A percentile compares a stretch with the other conserved stretches of the same genome.
Evolutionary conservation across 1,140 invertebrate genomes (phyloP).

Genomic region (Lerema accius): DNA sequence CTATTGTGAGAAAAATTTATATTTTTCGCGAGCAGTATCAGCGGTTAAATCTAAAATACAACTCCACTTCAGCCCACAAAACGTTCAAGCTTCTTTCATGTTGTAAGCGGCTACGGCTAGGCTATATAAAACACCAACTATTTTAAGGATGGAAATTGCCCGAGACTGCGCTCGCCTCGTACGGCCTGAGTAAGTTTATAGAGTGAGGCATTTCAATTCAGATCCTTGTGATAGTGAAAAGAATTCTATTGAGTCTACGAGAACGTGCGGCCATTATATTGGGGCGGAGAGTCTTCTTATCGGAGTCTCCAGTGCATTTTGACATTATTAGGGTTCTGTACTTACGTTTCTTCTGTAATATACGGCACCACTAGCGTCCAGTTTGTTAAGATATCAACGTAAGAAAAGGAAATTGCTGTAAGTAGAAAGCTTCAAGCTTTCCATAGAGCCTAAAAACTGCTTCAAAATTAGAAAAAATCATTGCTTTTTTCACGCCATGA

Average conservation of each 20-base stretch:
- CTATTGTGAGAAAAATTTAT: not conserved
- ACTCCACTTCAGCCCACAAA: constrained; percentile 18
- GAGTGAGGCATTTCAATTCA: constrained; percentile 28
- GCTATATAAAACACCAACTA: constrained; percentile 28
- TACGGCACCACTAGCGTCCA: too few species aligned
- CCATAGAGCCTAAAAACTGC: too few species aligned
- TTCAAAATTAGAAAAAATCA: too few species aligned
- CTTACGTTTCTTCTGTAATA: too few species aligned
- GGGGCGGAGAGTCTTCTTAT: too few species aligned
- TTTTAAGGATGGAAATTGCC: constrained; percentile 32
- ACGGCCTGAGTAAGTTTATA: constrained; percentile 14
- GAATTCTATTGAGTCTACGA: constrained; percentile 12
- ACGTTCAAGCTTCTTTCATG: constrained; percentile 22
- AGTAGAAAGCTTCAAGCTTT: too few species aligned
- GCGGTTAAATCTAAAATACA: constrained; percentile 27
- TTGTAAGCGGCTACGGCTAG: constrained; percentile 7
- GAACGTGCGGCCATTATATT: not conserved
- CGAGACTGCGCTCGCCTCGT: constrained; percentile 17
- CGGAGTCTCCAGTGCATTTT: too few species aligned
- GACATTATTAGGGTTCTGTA: too few species aligned
- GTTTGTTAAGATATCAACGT: too few species aligned
- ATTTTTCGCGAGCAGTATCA: constrained; percentile 2
- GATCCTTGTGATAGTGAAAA: constrained; percentile 19
- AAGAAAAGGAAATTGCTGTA: too few species aligned
- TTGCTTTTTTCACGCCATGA: too few species aligned